Conservation (phyloP, 2,113 vertebrate species). For the Morphnarchus princeps region DNA sequence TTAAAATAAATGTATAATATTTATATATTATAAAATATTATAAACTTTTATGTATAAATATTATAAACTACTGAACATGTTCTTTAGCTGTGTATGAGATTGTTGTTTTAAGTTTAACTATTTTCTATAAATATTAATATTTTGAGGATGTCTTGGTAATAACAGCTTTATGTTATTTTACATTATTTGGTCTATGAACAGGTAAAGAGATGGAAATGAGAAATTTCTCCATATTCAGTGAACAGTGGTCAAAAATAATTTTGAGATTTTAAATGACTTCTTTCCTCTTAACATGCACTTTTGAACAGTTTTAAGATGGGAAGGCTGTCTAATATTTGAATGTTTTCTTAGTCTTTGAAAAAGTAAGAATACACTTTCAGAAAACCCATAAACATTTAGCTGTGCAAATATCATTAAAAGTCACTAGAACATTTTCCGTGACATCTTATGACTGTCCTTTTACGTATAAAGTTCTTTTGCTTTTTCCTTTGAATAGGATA, state of each 20-base stretch:
- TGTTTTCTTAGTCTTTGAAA: neutral
- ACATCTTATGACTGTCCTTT: neutral
- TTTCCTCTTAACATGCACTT: neutral
- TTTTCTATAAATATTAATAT: neutral
- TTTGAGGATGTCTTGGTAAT: neutral
- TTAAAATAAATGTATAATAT: too few species aligned
- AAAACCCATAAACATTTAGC: neutral
- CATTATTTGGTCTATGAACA: neutral
- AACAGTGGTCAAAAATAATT: neutral
- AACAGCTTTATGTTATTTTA: neutral
- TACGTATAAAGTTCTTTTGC: neutral
- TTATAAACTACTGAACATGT: neutral
- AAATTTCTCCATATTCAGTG: neutral
- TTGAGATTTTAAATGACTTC: neutral
- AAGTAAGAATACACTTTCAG: neutral
- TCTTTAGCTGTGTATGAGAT: neutral
- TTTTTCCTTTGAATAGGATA: conserved; percentile 79
- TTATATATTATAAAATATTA: too few species aligned
- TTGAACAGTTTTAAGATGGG: neutral
- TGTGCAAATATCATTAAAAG: neutral
- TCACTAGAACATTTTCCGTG: fast-evolving
- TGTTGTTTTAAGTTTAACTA: neutral
- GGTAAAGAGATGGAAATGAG: neutral
- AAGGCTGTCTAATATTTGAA: neutral
- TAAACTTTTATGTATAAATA: neutral